phyloP scores from a whole-genome alignment of 2,797 vertebrate species.

The Typhlichthys subterraneus region DNA sequence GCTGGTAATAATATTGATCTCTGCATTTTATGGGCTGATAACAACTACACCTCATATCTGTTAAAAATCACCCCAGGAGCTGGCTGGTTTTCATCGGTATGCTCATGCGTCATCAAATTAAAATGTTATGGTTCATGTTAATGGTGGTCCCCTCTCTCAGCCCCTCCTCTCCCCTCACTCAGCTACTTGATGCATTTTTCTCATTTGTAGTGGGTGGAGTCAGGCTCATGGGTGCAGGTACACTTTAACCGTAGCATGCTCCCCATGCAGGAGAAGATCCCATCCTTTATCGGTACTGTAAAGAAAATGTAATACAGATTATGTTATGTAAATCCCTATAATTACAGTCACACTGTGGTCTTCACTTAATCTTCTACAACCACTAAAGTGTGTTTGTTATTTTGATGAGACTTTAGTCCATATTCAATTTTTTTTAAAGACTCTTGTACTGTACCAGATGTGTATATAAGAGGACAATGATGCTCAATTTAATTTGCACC shows the following conservation, averaged over 20 bases:
- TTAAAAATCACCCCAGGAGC: too few species aligned
- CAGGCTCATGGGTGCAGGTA: background rate
- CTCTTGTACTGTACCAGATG: slow-evolving; percentile 58
- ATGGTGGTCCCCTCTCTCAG: too few species aligned
- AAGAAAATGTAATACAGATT: slow-evolving; percentile 26
- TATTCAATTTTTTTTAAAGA: slow-evolving; percentile 64
- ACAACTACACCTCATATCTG: too few species aligned
- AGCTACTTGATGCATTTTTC: too few species aligned
- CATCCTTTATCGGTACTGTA: slow-evolving; percentile 56
- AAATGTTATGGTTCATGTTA: too few species aligned
- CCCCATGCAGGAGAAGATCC: slow-evolving; percentile 26
- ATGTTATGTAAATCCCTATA: slow-evolving; percentile 43
- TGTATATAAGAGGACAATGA: slow-evolving; percentile 67
- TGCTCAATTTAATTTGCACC: slow-evolving; percentile 69
- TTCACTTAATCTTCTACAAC: slow-evolving; percentile 40
- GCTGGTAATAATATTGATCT: too few species aligned
- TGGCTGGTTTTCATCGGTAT: too few species aligned
- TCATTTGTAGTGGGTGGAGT: too few species aligned
- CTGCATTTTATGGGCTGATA: too few species aligned
- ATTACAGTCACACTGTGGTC: slow-evolving; percentile 38
- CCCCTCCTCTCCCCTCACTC: too few species aligned
- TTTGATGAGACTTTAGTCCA: slow-evolving; percentile 37
- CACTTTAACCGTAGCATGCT: slow-evolving; percentile 49
- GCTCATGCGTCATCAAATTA: too few species aligned
- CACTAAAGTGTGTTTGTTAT: slow-evolving; percentile 24